phyloP scores from a whole-genome alignment of 2,888 invertebrate genomes.

The Stomorhina lunata region DNA sequence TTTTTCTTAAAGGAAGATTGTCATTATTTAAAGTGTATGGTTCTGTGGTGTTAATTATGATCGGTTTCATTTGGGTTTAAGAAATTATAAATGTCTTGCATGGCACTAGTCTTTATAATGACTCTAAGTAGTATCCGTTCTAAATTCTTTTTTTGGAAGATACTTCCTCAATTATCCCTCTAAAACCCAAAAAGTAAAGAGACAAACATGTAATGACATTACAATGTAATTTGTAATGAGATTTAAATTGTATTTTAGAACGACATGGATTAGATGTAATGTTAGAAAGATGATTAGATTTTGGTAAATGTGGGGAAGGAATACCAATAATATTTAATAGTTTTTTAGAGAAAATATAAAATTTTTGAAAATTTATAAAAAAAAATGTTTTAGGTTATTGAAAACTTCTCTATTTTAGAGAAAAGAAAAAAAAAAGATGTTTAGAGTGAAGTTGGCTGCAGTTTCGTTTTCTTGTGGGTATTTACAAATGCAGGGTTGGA shows the following conservation, averaged over 20 bases:
- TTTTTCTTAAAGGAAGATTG: conserved; percentile 7
- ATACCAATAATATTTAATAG: too few relatives aligned
- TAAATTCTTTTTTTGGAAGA: neutral
- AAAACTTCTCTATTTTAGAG: too few relatives aligned
- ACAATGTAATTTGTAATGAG: conserved; percentile 25
- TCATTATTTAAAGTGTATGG: conserved; percentile 42
- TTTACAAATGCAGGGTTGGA: too few relatives aligned
- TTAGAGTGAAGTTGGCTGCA: too few relatives aligned
- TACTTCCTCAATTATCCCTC: conserved; percentile 47
- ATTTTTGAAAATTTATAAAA: too few relatives aligned
- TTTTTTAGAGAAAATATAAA: too few relatives aligned
- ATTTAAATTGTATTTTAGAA: neutral
- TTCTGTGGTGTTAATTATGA: conserved; percentile 39
- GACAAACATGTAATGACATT: neutral
- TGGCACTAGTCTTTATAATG: neutral
- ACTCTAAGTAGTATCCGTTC: conserved; percentile 5
- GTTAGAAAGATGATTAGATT: neutral
- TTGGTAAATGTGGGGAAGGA: conserved; percentile 2
- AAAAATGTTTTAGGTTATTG: too few relatives aligned
- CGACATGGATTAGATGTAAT: neutral
- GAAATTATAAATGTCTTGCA: neutral
- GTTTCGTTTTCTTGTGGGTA: too few relatives aligned
- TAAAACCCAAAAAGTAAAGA: neutral
- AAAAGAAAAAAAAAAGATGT: too few relatives aligned
- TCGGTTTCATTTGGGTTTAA: conserved; percentile 1